Conservation (phyloP, 2,797 vertebrate species). For the Somateria mollissima region DNA sequence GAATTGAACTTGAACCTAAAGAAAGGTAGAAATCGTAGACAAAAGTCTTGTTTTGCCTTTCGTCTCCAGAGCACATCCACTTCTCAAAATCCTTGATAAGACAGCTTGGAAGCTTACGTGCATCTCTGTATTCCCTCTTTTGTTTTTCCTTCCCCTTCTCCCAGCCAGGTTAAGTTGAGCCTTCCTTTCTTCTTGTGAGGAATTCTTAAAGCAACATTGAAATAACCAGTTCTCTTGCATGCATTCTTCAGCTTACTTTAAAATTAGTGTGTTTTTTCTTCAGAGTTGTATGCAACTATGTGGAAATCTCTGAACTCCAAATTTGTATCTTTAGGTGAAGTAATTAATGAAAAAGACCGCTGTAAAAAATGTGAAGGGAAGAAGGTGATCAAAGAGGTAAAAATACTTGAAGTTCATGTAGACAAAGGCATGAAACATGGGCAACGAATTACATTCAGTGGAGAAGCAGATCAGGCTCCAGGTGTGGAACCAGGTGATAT, state of each 20-base stretch:
- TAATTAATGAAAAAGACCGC: constrained; percentile 98
- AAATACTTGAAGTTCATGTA: constrained; percentile 98
- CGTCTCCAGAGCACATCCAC: neutral
- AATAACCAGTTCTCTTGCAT: neutral
- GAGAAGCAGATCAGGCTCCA: constrained; percentile 97
- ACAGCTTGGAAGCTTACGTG: neutral
- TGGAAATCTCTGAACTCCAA: neutral
- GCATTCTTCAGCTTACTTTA: neutral
- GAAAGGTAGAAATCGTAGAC: neutral
- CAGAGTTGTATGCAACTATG: neutral
- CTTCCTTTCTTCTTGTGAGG: neutral
- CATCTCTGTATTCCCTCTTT: neutral
- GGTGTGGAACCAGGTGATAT: constrained; percentile 96
- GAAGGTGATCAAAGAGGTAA: constrained; percentile 98
- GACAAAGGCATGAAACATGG: constrained; percentile 99
- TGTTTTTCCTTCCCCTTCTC: neutral
- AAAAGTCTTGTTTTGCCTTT: neutral
- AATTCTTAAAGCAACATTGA: neutral
- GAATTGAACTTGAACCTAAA: neutral
- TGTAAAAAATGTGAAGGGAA: constrained; percentile 99
- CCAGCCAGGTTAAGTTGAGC: neutral
- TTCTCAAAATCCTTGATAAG: neutral
- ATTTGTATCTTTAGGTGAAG: constrained; percentile 86
- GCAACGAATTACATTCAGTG: constrained; percentile 97
- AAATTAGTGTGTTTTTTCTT: neutral